These are phyloP conservation scores for Melanotaenia nigrans DNA, from an alignment of 2,797 vertebrate genomes.

Conservation along the genomic window DNA sequence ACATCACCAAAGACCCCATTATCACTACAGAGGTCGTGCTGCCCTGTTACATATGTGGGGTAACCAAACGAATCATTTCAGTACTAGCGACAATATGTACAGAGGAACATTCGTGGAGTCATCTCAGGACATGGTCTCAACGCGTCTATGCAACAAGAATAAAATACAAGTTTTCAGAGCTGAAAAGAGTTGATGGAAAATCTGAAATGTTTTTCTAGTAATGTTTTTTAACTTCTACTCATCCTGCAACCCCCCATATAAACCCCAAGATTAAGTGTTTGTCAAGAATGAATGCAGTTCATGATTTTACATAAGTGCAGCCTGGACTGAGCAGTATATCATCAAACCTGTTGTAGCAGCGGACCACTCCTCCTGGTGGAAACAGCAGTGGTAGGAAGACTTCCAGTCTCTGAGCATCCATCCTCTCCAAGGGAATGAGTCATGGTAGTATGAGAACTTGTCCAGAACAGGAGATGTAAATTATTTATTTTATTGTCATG, in stretches of 20 bases:
- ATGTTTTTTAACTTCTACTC: not conserved
- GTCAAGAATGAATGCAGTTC: slow-evolving; percentile 29
- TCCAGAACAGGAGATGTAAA: slow-evolving; percentile 57
- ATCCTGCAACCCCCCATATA: not conserved
- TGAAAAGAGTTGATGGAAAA: not conserved
- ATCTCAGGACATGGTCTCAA: not conserved
- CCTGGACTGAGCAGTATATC: slow-evolving; percentile 51
- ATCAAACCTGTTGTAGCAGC: slow-evolving; percentile 80
- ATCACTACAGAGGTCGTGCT: slow-evolving; percentile 39
- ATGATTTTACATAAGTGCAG: slow-evolving; percentile 45
- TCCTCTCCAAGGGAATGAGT: slow-evolving; percentile 64
- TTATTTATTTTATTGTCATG: slow-evolving; percentile 36
- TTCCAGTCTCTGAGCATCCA: slow-evolving; percentile 59
- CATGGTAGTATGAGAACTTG: slow-evolving; percentile 74
- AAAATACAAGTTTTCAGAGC: slow-evolving; percentile 1
- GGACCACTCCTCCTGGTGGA: slow-evolving; percentile 58
- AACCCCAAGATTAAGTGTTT: slow-evolving; percentile 17
- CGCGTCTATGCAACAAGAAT: slow-evolving; percentile 2
- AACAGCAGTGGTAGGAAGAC: slow-evolving; percentile 61
- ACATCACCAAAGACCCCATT: slow-evolving; percentile 25
- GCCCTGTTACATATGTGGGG: slow-evolving; percentile 43
- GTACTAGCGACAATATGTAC: not conserved
- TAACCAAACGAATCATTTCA: not conserved
- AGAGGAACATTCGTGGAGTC: slow-evolving; percentile 11
- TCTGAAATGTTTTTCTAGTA: not conserved